Conservation (phyloP, 2,797 vertebrate genomes). For the Luscinia luscinia region DNA sequence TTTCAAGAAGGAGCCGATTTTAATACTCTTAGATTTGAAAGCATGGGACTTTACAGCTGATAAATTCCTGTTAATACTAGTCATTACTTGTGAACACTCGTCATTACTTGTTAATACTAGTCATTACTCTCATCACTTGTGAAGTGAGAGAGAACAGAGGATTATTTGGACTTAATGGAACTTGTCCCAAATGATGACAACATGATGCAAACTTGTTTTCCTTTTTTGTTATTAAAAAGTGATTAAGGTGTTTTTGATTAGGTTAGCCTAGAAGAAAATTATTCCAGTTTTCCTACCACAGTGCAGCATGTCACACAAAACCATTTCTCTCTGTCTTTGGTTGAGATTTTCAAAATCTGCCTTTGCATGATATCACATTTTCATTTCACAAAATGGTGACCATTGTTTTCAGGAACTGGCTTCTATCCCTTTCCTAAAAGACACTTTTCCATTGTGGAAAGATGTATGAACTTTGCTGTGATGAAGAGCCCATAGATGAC, state of each 20-base stretch:
- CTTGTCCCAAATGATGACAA: background rate
- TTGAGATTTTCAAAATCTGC: background rate
- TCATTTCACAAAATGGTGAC: background rate
- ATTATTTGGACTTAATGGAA: background rate
- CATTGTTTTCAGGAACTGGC: background rate
- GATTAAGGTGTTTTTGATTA: background rate
- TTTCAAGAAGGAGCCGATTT: background rate
- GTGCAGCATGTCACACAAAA: background rate
- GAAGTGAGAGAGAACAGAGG: background rate
- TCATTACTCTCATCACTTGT: background rate
- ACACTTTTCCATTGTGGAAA: background rate
- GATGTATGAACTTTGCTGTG: background rate
- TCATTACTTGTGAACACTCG: background rate
- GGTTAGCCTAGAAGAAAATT: background rate
- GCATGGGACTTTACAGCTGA: background rate
- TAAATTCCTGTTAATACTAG: background rate
- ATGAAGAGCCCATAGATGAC: background rate
- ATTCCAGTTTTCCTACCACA: background rate
- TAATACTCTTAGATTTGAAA: background rate
- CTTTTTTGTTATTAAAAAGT: background rate
- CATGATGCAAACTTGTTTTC: background rate
- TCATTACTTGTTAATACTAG: background rate
- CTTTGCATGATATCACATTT: background rate
- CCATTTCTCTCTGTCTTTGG: background rate
- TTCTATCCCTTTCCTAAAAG: background rate